Evolutionary conservation across 2,797 vertebrate genomes (phyloP), one percentile per base, ranked within the genome.

Genomic region (Astyanax mexicanus): DNA sequence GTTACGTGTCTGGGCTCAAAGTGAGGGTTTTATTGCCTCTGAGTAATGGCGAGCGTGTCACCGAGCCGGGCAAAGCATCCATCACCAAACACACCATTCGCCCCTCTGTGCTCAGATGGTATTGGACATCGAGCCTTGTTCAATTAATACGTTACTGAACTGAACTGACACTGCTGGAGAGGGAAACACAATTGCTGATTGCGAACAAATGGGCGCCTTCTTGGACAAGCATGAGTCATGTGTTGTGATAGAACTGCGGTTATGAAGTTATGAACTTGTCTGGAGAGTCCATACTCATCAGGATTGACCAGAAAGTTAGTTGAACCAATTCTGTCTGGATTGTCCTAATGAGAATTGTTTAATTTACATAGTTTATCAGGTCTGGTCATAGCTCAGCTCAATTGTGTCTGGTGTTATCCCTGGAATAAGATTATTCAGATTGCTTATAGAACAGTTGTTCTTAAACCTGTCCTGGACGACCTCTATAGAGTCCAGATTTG

Each of bases 41-140:
- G 69, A 84, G 74, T 81, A 81, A 84, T 79, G 77, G 72, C 66
- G 69, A 64, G 77, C 49, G 72, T 76, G 79, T 79, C 76, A 74
- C 35, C 45, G 35, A 58, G 52, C 51, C 64, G 64, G 71, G 67
- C 60, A 61, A 55, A 55, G 70, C 82, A 81, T 79, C 74, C 67
- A 84, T 84, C 82, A 79, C 70, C 13, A 66, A 62, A 57, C 61
- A 70, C 49, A 75, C 60, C 75, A 58, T 17, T 32, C 29, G 3
- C 27, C 55, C 55, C 32, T 58, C 55, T 58, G 55, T 3, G 62
- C 74, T 62, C 49, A 8, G 64, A 65, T 58, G 57, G 75, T 49
- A 75, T 65, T 72, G 69, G 68, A 72, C 69, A 65, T 75, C 75
- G 1, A 73, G 77, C 57, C 35, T 25, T 68, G 62, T 78, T 78